Evolutionary conservation across 2,888 invertebrate genomes (phyloP), one percentile per base, ranked within the genome.

Genomic region (Cephus rjabovi): DNA sequence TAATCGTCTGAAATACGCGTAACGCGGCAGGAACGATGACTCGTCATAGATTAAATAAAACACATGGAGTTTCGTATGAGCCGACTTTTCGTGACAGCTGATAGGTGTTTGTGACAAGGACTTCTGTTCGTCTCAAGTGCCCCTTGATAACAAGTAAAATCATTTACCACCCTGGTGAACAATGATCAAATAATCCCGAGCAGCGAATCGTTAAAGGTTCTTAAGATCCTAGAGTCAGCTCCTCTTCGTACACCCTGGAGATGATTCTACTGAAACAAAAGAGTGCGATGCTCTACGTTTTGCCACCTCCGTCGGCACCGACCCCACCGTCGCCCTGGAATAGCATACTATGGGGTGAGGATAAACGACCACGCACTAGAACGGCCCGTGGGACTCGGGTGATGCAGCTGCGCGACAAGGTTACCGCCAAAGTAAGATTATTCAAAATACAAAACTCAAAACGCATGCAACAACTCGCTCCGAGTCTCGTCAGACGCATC

Each of bases 281-380:
- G 80, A 85, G 79, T 71, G 81, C 83, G 69, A 92, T 93, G 92
- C 90, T 93, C 87, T 93, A 93, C 87, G 91, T 93, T 84, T 86
- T 93, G 84, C 93, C 93, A 81, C 93, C 93, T 73, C 92, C 93
- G 76, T 91, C 92, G 83, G 91, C 91, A 73, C 92, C 92, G 76
- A 92, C 92, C 82, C 92, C 93, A 79, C 92, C 93, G 76, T 92
- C 92, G 12, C 92, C 92, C 23, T 93, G 93, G 93, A 91, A 92
- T 83, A 92, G 92, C 84, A 92, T 93, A 79, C 86, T 92, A 77
- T 92, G 92, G 86, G 81, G 82, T 73, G 81, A 82, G 77, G 83
- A 85, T 80, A 80, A 82, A 34, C 82, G 81, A 77, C 78, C 81
- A 77, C 81, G 79, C 37, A 81, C 80, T 70, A 68, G 75, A 75